A percentile compares a stretch with the other conserved stretches of the same genome.
Conservation (phyloP, 2,797 vertebrate species). For the Cynodonichthys magdalenae region DNA sequence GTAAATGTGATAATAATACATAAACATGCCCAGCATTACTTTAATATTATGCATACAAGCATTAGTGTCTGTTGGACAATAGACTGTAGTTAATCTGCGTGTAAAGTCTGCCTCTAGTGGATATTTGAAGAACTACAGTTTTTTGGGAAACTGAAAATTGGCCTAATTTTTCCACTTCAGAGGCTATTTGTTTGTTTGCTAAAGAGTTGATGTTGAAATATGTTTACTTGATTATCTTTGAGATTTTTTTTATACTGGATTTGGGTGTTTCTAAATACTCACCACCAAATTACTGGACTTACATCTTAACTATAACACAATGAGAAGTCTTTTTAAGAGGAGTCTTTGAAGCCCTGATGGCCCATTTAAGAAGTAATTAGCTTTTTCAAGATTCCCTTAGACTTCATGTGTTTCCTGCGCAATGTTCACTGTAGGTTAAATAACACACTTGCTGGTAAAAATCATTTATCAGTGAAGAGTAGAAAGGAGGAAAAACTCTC, state of each 20-base stretch:
- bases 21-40: too few species aligned
- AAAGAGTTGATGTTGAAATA: not conserved
- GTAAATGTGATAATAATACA: too few species aligned
- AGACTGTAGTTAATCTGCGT: not conserved
- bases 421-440: not conserved
- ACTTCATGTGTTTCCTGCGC: not conserved
- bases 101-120: not conserved
- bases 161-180: not conserved
- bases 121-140: not conserved
- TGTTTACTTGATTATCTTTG: not conserved
- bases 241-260: not conserved
- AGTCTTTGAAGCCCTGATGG: too few species aligned
- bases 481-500: not conserved
- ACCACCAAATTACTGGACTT: too few species aligned
- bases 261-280: not conserved
- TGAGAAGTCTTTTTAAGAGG: too few species aligned
- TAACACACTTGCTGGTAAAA: not conserved
- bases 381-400: not conserved
- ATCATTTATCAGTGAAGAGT: too few species aligned
- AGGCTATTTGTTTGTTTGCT: not conserved
- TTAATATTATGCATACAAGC: too few species aligned
- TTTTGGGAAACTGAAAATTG: not conserved
- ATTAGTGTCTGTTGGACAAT: too few species aligned
- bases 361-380: not conserved
- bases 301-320: too few species aligned